Conservation (phyloP, 2,113 vertebrate species). For the Formicarius rufipectus region DNA sequence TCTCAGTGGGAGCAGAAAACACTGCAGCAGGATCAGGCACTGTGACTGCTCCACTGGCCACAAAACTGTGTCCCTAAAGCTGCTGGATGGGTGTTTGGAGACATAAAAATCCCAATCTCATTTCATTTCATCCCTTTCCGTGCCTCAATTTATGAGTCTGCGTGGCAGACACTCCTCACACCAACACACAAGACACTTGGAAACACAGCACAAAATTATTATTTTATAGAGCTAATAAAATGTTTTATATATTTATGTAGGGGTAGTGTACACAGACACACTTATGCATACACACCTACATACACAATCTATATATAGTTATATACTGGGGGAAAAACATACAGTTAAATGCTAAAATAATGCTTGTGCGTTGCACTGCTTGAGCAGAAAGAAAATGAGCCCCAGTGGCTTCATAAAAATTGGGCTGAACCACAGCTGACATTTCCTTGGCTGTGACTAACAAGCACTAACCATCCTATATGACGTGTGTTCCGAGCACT, state of each 20-base stretch:
- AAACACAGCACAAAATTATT: neutral
- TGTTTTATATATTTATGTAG: neutral
- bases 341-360: neutral
- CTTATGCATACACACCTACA: neutral
- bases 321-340: neutral
- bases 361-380: neutral
- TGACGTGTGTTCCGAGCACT: neutral
- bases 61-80: neutral
- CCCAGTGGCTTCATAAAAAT: neutral
- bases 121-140: neutral
- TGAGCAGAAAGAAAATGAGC: neutral
- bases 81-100: neutral
- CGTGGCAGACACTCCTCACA: neutral
- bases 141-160: neutral
- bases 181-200: neutral
- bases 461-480: neutral
- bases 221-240: neutral
- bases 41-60: neutral
- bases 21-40: neutral
- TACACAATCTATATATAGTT: neutral
- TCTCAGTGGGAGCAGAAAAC: neutral
- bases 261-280: neutral
- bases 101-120: neutral
- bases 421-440: neutral
- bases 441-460: slow-evolving; percentile 10